Conservation (phyloP, 2,797 vertebrate genomes). For the Alcedo atthis region DNA sequence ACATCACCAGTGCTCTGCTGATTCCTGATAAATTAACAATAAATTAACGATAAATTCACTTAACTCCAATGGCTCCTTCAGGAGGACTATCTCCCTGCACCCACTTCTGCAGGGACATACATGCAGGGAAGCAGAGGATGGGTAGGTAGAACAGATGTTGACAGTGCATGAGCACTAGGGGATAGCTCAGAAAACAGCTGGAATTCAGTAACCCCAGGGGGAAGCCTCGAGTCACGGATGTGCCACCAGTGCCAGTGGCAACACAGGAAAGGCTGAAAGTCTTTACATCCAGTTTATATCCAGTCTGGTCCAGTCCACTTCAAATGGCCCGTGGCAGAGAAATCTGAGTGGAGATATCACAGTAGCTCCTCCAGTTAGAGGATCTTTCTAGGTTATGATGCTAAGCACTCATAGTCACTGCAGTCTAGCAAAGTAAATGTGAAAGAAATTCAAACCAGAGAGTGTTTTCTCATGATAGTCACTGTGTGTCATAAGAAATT, state of each 20-base stretch:
- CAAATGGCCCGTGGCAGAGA: not conserved
- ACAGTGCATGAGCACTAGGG: not conserved
- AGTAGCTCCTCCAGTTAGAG: not conserved
- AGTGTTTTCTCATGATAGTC: not conserved
- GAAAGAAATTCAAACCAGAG: not conserved
- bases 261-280: not conserved
- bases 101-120: not conserved
- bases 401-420: not conserved
- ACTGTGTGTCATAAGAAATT: not conserved
- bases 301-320: not conserved
- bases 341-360: not conserved
- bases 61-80: not conserved
- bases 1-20: not conserved
- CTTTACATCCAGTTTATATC: not conserved
- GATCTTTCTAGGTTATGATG: not conserved
- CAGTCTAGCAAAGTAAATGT: not conserved
- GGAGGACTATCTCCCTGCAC: not conserved
- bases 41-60: not conserved
- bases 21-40: not conserved
- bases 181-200: not conserved
- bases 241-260: accelerated
- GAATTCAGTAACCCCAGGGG: not conserved
- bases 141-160: not conserved
- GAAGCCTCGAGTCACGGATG: accelerated
- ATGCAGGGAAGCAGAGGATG: not conserved